A percentile compares a stretch with the other conserved stretches of the same genome.
Evolutionary conservation across 2,888 invertebrate species (phyloP).

Genomic region (Eupithecia subumbrata): DNA sequence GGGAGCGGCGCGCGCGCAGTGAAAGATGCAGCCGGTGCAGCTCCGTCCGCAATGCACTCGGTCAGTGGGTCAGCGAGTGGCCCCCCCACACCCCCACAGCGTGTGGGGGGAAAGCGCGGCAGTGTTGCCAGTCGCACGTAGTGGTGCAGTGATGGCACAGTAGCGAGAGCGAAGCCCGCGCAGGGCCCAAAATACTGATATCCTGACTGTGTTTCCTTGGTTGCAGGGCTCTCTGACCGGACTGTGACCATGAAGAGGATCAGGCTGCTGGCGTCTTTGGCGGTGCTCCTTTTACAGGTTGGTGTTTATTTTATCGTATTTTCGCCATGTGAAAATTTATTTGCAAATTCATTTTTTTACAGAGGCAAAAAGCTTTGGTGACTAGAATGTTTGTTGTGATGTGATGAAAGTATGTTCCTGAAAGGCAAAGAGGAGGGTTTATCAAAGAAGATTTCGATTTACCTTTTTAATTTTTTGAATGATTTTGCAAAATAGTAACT

Average conservation of each 20-base stretch:
- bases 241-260: conserved; percentile 81
- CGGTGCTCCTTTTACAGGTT: conserved; percentile 79
- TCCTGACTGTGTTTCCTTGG: conserved; percentile 73
- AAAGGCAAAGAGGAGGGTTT: not conserved
- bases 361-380: not conserved
- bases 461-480: not conserved
- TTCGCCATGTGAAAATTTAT: not conserved
- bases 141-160: conserved; percentile 46
- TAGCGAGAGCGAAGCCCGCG: conserved; percentile 63
- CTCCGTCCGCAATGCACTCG: conserved; percentile 76
- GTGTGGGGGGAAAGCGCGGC: conserved; percentile 40
- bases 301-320: conserved; percentile 45
- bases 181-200: conserved; percentile 62
- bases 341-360: not conserved
- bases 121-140: conserved; percentile 48
- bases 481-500: not conserved
- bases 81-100: conserved; percentile 1
- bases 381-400: not conserved
- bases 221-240: conserved; percentile 76
- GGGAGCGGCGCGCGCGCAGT: conserved; percentile 66
- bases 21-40: conserved; percentile 75
- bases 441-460: not conserved
- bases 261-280: conserved; percentile 76
- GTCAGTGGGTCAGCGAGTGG: conserved; percentile 77
- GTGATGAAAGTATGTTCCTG: not conserved